Conservation (phyloP, 2,888 invertebrate species). For the Cantharis nigra region DNA sequence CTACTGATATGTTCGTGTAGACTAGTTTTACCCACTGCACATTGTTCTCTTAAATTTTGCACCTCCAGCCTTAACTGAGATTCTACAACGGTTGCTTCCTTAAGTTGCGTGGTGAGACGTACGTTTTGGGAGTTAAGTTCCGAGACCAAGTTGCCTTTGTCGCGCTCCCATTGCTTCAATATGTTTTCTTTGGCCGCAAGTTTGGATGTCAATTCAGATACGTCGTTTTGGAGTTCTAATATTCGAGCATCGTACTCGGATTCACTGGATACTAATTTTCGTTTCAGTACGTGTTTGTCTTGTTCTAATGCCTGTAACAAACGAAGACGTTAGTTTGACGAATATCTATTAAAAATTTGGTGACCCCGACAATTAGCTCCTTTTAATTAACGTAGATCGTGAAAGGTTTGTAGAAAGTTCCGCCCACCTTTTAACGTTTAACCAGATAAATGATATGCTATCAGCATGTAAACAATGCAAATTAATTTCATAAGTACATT, state of each 20-base stretch:
- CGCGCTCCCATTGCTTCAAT: conserved; percentile 72
- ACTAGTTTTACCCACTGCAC: conserved; percentile 66
- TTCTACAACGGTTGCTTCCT: conserved; percentile 80
- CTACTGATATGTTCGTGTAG: conserved; percentile 86
- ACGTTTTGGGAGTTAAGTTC: conserved; percentile 85
- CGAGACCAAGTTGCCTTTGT: conserved; percentile 79
- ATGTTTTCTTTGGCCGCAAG: conserved; percentile 68
- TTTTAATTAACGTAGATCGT: not conserved
- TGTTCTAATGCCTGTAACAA: conserved; percentile 84
- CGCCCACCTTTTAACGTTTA: not conserved
- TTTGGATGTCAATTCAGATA: conserved; percentile 77
- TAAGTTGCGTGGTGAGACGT: conserved; percentile 78
- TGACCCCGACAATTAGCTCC: not conserved
- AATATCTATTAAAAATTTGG: not conserved
- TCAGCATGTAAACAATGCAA: not conserved
- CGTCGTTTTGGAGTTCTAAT: conserved; percentile 86
- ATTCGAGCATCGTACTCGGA: conserved; percentile 88
- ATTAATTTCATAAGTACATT: not conserved
- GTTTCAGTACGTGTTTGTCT: conserved; percentile 85
- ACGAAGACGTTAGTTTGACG: not conserved
- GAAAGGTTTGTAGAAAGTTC: not conserved
- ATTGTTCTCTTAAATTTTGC: conserved; percentile 81
- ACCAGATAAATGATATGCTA: not conserved
- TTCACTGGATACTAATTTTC: conserved; percentile 83
- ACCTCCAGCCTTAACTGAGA: conserved; percentile 80